phyloP scores from a whole-genome alignment of 2,797 vertebrate genomes.

The Cuniculus paca region DNA sequence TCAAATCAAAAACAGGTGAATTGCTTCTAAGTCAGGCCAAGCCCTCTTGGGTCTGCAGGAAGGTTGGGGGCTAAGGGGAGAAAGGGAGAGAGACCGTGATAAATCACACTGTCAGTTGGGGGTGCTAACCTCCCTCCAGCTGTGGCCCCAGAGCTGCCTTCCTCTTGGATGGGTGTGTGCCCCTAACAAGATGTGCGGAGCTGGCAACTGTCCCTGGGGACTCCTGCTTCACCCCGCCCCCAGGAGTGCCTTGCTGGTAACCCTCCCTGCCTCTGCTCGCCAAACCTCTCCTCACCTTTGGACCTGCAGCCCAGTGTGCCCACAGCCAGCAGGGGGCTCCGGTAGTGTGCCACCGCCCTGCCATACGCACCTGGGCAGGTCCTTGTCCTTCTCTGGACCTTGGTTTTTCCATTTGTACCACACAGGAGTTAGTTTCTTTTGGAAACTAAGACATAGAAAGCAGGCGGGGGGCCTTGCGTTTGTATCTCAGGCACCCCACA shows the following conservation, averaged over 20 bases:
- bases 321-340: fast-evolving
- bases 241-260: not conserved
- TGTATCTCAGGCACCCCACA: not conserved
- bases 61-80: constrained; percentile 64
- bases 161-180: not conserved
- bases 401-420: not conserved
- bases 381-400: not conserved
- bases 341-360: not conserved
- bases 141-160: not conserved
- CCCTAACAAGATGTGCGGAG: not conserved
- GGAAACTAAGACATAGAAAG: not conserved
- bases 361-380: not conserved
- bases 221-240: not conserved
- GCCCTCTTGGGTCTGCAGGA: constrained; percentile 69
- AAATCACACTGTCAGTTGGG: constrained; percentile 78
- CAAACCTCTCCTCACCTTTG: not conserved
- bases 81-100: constrained; percentile 74
- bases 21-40: constrained; percentile 68
- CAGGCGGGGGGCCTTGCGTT: not conserved
- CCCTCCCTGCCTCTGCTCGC: not conserved
- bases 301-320: not conserved
- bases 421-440: not conserved
- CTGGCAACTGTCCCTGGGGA: not conserved
- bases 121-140: constrained; percentile 73
- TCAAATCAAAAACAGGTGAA: constrained; percentile 85